A percentile compares a stretch with the other conserved stretches of the same genome.
phyloP scores from a whole-genome alignment of 1,140 invertebrate species.

The Idris sp. region DNA sequence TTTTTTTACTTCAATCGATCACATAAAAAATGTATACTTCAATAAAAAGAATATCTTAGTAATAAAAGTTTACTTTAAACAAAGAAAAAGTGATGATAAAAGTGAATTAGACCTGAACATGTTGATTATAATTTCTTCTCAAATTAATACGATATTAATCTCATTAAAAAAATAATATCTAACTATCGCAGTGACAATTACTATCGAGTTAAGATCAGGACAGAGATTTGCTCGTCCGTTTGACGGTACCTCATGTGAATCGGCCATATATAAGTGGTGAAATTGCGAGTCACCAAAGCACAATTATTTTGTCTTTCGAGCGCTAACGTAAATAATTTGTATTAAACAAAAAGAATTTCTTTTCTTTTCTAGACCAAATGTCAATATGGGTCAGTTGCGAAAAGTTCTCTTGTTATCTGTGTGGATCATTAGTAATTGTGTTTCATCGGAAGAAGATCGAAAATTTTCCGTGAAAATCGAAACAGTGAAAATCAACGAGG shows the following conservation, averaged over 20 bases:
- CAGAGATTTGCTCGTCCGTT: slow-evolving; percentile 34
- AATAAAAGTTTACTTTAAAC: too few relatives aligned
- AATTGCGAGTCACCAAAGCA: slow-evolving; percentile 71
- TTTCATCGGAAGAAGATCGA: slow-evolving; percentile 37
- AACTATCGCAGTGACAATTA: neutral
- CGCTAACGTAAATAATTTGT: too few relatives aligned
- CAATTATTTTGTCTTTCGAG: slow-evolving; percentile 50
- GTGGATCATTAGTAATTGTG: slow-evolving; percentile 21
- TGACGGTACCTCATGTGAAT: slow-evolving; percentile 68
- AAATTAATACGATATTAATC: too few relatives aligned
- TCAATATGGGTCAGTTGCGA: slow-evolving; percentile 20
- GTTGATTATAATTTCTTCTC: too few relatives aligned
- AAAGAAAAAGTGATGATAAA: too few relatives aligned
- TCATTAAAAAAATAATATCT: too few relatives aligned
- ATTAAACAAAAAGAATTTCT: too few relatives aligned
- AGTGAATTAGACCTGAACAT: too few relatives aligned
- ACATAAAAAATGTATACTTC: too few relatives aligned
- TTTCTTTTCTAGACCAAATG: too few relatives aligned
- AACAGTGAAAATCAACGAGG: slow-evolving; percentile 43
- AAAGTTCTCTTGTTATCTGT: slow-evolving; percentile 18
- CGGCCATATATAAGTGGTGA: slow-evolving; percentile 73
- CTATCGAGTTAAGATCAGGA: slow-evolving; percentile 33
- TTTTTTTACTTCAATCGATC: too few relatives aligned
- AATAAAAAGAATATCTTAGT: too few relatives aligned
- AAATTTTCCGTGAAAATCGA: slow-evolving; percentile 45